Evolutionary conservation across 2,113 vertebrate genomes (phyloP).

Genomic region (Lipotes vexillifer): DNA sequence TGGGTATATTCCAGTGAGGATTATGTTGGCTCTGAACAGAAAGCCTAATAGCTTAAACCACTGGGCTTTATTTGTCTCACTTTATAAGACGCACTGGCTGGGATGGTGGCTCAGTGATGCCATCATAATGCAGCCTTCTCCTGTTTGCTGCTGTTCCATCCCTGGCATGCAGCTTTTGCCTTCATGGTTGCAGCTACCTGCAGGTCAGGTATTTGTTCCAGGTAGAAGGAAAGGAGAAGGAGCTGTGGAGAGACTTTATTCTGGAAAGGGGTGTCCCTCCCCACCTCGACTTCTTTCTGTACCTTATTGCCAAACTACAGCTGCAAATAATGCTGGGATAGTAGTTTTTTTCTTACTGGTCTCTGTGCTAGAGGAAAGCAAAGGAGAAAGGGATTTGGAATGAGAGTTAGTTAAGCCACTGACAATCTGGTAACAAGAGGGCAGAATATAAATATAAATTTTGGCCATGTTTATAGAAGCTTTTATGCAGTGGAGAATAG

Average conservation of each 20-base stretch:
- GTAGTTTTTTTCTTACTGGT: neutral
- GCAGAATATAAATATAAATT: neutral
- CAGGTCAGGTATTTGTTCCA: neutral
- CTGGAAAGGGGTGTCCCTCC: neutral
- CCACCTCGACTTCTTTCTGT: neutral
- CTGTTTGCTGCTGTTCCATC: neutral
- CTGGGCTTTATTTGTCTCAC: neutral
- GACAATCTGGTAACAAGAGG: neutral
- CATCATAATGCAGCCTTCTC: too few species aligned
- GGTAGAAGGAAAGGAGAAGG: neutral
- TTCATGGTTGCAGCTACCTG: neutral
- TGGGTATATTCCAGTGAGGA: neutral
- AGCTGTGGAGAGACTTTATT: neutral
- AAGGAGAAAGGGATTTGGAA: neutral
- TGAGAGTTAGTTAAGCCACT: neutral
- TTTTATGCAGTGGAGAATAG: neutral
- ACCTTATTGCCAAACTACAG: neutral
- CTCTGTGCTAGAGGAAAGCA: neutral
- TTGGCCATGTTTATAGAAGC: neutral
- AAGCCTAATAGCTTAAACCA: neutral
- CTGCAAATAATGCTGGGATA: neutral
- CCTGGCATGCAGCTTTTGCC: neutral
- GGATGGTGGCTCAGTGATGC: neutral
- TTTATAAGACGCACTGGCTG: neutral
- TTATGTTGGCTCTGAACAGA: neutral